A percentile compares a stretch with the other conserved stretches of the same genome.
phyloP scores from a whole-genome alignment of 2,888 invertebrate genomes.

The Synergus japonicus region DNA sequence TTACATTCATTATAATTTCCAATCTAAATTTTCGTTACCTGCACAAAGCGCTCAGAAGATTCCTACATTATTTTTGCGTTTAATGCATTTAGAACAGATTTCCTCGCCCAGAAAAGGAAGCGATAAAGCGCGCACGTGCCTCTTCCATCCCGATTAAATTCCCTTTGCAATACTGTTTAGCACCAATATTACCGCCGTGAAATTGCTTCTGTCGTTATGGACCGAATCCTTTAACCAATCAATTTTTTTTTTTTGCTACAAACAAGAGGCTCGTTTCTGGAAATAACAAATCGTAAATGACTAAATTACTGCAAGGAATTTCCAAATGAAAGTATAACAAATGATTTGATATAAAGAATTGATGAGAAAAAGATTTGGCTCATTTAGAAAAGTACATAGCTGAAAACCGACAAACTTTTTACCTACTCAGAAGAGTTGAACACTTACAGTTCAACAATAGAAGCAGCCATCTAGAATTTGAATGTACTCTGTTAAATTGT shows the following conservation, averaged over 20 bases:
- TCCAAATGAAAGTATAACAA: no score
- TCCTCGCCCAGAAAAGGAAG: constrained; percentile 52
- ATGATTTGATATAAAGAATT: background rate
- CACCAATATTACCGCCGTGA: constrained; percentile 57
- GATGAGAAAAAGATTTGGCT: background rate
- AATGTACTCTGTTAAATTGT: constrained; percentile 28
- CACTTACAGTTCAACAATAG: background rate
- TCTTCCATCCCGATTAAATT: constrained; percentile 52
- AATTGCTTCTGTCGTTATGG: constrained; percentile 53
- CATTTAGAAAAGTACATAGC: background rate
- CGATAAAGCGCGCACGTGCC: constrained; percentile 55
- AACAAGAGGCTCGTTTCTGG: background rate
- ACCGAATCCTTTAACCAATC: constrained; percentile 47
- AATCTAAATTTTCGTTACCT: constrained; percentile 12
- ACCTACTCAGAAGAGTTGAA: background rate
- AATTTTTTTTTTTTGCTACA: background rate
- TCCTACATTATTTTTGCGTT: constrained; percentile 41
- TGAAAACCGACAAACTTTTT: background rate
- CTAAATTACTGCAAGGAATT: no score
- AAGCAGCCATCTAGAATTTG: constrained; percentile 8
- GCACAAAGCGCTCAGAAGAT: background rate
- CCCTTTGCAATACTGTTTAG: constrained; percentile 54
- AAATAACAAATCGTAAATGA: background rate
- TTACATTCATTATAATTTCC: background rate
- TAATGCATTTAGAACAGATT: constrained; percentile 56